phyloP scores from a whole-genome alignment of 2,888 invertebrate species.

The Leuctra nigra region DNA sequence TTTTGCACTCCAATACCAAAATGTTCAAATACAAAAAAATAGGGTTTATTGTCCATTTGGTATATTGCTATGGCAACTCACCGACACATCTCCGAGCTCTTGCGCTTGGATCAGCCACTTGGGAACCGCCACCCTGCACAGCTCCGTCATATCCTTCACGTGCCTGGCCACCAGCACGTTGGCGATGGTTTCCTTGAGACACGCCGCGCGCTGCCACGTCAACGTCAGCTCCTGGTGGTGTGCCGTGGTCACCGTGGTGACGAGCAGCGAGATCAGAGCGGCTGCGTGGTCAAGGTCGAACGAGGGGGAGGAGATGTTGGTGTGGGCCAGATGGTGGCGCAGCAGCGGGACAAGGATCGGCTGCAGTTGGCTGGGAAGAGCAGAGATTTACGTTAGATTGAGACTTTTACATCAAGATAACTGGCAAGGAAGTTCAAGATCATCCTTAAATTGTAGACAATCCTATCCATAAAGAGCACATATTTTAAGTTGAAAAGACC shows the following conservation, averaged over 20 bases:
- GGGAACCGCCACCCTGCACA: slow-evolving; percentile 28
- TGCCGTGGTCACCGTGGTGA: slow-evolving; percentile 33
- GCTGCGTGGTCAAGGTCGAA: slow-evolving; percentile 52
- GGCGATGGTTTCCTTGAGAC: not conserved
- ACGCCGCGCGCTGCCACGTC: not conserved
- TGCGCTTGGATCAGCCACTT: slow-evolving; percentile 34
- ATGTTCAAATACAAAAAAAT: too few relatives aligned
- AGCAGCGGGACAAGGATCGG: slow-evolving; percentile 51
- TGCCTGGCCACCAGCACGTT: not conserved
- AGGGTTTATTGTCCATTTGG: too few relatives aligned
- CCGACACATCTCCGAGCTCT: slow-evolving; percentile 23
- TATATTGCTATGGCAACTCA: slow-evolving; percentile 18
- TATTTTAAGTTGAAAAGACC: too few relatives aligned
- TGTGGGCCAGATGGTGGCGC: slow-evolving; percentile 51
- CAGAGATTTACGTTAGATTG: too few relatives aligned
- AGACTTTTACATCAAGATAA: too few relatives aligned
- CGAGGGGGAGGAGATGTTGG: slow-evolving; percentile 43
- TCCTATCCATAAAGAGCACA: too few relatives aligned
- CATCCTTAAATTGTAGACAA: too few relatives aligned
- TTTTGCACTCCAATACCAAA: too few relatives aligned
- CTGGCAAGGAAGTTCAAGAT: too few relatives aligned
- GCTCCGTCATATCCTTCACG: slow-evolving; percentile 27
- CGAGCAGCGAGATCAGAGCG: slow-evolving; percentile 39
- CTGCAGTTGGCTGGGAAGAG: slow-evolving; percentile 43
- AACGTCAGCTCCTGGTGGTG: slow-evolving; percentile 23